These are phyloP conservation scores for Bombus waltoni DNA, from an alignment of 1,140 invertebrate species.

Conservation along the genomic window DNA sequence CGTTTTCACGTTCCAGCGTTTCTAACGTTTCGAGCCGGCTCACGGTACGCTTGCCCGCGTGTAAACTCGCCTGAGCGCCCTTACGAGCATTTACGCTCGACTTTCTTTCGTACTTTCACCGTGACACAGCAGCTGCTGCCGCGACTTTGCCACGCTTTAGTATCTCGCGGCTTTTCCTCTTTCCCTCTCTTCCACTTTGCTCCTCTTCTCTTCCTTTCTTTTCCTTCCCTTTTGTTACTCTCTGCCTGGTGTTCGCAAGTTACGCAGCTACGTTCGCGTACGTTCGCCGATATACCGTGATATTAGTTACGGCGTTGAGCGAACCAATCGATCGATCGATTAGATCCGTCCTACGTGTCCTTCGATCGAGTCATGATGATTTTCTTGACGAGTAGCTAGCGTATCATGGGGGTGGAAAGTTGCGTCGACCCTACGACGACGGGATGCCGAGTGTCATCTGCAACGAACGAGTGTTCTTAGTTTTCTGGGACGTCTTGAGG, in stretches of 20 bases:
- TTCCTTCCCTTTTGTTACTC: background rate
- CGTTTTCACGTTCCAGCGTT: conserved; percentile 18
- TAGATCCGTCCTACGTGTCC: background rate
- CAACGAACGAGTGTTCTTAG: conserved; percentile 54
- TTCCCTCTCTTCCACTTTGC: background rate
- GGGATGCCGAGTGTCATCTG: conserved; percentile 61
- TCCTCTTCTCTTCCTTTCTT: background rate
- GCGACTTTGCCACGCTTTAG: background rate
- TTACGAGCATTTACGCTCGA: conserved; percentile 26
- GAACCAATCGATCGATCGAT: too few species aligned
- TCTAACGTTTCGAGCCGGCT: background rate
- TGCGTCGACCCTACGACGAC: conserved; percentile 63
- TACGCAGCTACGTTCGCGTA: too few species aligned
- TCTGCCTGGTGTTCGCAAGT: too few species aligned
- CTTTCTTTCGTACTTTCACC: background rate
- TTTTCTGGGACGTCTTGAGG: background rate
- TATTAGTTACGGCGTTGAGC: too few species aligned
- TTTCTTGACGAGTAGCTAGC: background rate
- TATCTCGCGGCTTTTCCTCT: background rate
- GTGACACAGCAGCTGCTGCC: background rate
- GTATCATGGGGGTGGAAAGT: background rate
- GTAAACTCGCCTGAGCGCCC: conserved; percentile 21
- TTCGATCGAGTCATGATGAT: background rate
- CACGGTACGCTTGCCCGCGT: conserved; percentile 1
- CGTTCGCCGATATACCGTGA: background rate